These are phyloP conservation scores for Macroteleia sp. DNA, from an alignment of 2,888 invertebrate species.

Conservation along the genomic window DNA sequence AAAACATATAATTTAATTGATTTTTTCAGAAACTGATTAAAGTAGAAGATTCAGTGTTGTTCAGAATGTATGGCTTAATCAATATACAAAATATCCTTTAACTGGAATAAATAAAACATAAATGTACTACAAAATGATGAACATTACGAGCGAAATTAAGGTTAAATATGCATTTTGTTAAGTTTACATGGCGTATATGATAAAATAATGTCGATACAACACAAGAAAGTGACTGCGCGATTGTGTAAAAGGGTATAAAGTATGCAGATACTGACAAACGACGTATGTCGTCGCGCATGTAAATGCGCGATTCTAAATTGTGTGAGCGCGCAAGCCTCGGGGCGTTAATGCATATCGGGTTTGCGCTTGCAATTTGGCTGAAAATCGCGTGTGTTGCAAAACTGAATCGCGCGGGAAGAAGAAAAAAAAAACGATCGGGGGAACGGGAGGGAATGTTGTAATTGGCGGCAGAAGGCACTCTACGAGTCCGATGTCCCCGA, in stretches of 20 bases:
- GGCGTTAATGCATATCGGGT: constrained; percentile 70
- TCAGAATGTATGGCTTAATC: constrained; percentile 20
- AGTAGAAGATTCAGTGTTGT: too few relatives aligned
- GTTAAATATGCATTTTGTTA: constrained; percentile 44
- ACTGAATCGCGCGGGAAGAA: constrained; percentile 56
- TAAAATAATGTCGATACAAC: constrained; percentile 40
- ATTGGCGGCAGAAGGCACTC: constrained; percentile 75
- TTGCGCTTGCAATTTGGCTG: constrained; percentile 71
- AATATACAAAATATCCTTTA: background rate
- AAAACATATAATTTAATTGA: too few relatives aligned
- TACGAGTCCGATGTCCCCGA: constrained; percentile 74
- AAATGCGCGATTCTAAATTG: constrained; percentile 57
- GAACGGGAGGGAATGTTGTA: constrained; percentile 75
- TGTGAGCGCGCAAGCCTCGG: constrained; percentile 52
- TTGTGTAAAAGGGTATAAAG: constrained; percentile 26
- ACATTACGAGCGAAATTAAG: constrained; percentile 31
- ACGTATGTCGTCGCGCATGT: constrained; percentile 61
- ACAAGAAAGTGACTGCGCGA: constrained; percentile 13
- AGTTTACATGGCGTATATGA: constrained; percentile 39
- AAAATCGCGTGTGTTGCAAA: constrained; percentile 74
- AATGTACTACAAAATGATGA: constrained; percentile 5
- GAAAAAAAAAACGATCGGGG: constrained; percentile 22
- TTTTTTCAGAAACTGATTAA: too few relatives aligned
- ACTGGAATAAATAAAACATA: constrained; percentile 29
- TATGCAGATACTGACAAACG: constrained; percentile 53